Evolutionary conservation across 2,797 vertebrate species (phyloP), one percentile per base, ranked within the genome.

Genomic region (Anableps anableps): DNA sequence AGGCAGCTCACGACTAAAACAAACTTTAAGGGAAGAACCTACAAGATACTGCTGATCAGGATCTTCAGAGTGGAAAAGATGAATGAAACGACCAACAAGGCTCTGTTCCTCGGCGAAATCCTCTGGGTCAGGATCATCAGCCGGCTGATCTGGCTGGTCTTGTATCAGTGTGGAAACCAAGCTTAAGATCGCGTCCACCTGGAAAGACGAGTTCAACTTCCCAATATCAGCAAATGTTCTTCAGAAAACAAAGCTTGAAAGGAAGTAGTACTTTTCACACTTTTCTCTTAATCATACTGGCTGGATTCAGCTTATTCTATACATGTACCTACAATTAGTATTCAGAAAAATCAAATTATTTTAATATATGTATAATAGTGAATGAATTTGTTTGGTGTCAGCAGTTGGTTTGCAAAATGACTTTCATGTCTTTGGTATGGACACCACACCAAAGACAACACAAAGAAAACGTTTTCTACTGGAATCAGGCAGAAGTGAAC

Each of bases 41-140:
- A 94, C 98, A 93, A 99, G 92, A 83, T 99, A 99, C 91, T 99
- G 99, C 45, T 99, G 99, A 90, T 99, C 98, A 0, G 98, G 98
- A 85, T 99, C 98, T 14, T 99, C 98, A 1, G 99, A 99, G 72
- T 93, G 96, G 31, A 99, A 93, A 43, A 99, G 96, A 81, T 99
- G 99, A 90, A 99, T 99, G 89, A 99, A 99, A 45, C 99, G 95
- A 70, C 98, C 98, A 83, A 99, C 98, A n/a, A 99, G 97, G 83
- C 98, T 97, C 90, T 99, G 99, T 86, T 99, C 98, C 80, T 99
- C 99, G 19, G 98, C 97, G 94, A 99, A 99, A 91, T 99, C 99
- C 87, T 99, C 99, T 0, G 98, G 98, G 88, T 99, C 99, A 0
- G 97, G 98, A 68, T 99, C 98, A 80, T 99, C 99, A 0, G 96